phyloP scores from a whole-genome alignment of 2,888 invertebrate species.

The Sinotaia quadrata region DNA sequence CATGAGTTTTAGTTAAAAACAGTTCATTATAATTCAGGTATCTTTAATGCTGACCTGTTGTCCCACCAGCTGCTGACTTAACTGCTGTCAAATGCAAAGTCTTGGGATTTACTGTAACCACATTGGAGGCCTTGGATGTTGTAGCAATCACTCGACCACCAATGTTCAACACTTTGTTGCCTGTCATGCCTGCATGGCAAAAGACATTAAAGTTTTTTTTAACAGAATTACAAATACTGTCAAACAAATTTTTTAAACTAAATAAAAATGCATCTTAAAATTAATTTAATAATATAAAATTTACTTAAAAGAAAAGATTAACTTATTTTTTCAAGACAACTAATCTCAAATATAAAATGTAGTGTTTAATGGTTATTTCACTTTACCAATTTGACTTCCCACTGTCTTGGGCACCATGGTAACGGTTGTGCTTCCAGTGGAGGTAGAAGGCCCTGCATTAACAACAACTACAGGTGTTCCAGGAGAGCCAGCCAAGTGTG shows the following conservation, averaged over 20 bases:
- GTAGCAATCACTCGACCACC: conserved; percentile 65
- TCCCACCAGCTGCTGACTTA: conserved; percentile 53
- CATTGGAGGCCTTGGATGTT: conserved; percentile 58
- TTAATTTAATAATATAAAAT: neutral
- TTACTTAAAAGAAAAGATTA: neutral
- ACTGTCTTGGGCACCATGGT: conserved; percentile 59
- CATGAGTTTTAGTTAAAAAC: too few relatives aligned
- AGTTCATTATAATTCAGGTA: too few relatives aligned
- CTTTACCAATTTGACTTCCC: conserved; percentile 37
- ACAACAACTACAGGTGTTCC: conserved; percentile 67
- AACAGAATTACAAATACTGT: neutral
- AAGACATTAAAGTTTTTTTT: too few relatives aligned
- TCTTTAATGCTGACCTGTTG: conserved; percentile 43
- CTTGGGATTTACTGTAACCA: conserved; percentile 69
- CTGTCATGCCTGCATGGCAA: conserved; percentile 42
- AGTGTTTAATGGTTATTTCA: too few relatives aligned
- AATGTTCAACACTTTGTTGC: conserved; percentile 66
- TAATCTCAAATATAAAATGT: neutral
- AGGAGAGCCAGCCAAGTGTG: conserved; percentile 43
- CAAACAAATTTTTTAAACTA: neutral
- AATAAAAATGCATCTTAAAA: neutral
- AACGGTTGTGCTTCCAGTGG: conserved; percentile 44
- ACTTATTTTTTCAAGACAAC: neutral
- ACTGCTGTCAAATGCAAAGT: conserved; percentile 68
- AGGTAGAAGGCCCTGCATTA: conserved; percentile 49